Evolutionary conservation across 2,113 vertebrate genomes (phyloP), one percentile per base, ranked within the genome.

Genomic region (Corythornis vintsioides): DNA sequence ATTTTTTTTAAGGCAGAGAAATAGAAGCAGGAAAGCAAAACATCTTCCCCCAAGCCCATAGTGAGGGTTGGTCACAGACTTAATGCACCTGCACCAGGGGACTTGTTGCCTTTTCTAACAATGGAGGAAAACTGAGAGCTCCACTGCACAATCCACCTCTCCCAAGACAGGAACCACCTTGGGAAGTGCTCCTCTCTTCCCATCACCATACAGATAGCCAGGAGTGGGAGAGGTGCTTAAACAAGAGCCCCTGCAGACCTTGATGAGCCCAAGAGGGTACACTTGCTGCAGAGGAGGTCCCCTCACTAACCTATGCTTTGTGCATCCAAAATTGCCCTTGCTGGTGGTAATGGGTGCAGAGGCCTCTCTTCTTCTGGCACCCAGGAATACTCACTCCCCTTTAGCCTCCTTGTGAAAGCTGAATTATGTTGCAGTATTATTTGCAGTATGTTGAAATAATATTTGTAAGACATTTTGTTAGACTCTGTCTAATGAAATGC

Each of bases 401-500:
- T 85, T 78, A 77, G 40, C 33, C 91, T 79, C 26, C 24, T 72
- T 77, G n/a, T 59, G 42, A 86, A 94, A 90, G 61, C 28, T 93
- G 69, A 77, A 78, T 63, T 83, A 74, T 47, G 6, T 69, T 55
- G 20, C 50, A 83, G 21, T 35, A 80, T 79, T 57, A 73, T 70
- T 76, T 91, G 74, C 70, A 60, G 63, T 79, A 76, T 48, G 6
- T 75, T 57, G 31, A 53, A 85, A 24, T n/a, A 82, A 79, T 56
- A 73, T 67, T 71, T 91, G 75, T 73, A 67, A 86, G 79, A 31
- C 31, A 72, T 79, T 90, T 85, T 86, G n/a, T 74, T 86, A 40
- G 63, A 65, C 20, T 56, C 42, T 52, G 5, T 52, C 81, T 92
- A 45, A 71, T 22, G 24, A 94, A 96, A 21, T 2, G 14, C 47